phyloP scores from a whole-genome alignment of 1,140 invertebrate genomes.

The Drosophila elegans region DNA sequence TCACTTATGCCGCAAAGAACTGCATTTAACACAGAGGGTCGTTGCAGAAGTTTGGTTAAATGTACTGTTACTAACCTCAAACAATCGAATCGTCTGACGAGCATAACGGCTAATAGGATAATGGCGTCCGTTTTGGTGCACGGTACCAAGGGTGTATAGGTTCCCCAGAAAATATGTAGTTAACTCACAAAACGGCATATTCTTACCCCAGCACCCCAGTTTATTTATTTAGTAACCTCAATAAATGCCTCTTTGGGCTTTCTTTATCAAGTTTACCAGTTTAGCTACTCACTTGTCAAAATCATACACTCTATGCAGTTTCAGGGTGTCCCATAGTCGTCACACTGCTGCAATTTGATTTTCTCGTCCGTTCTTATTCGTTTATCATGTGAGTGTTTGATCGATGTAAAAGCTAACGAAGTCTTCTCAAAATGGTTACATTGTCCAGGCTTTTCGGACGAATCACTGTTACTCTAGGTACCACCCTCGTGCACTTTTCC shows the following conservation, averaged over 20 bases:
- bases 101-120: conserved; percentile 24
- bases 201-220: not conserved
- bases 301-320: conserved; percentile 8
- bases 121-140: conserved; percentile 27
- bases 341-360: conserved; percentile 14
- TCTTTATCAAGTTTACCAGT: not conserved
- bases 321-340: conserved; percentile 37
- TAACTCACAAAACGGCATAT: too few species aligned
- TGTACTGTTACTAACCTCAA: conserved; percentile 12
- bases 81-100: conserved; percentile 20
- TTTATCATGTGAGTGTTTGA: conserved; percentile 36
- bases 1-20: conserved; percentile 74
- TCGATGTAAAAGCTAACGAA: conserved; percentile 31
- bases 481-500: conserved; percentile 37
- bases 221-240: not conserved
- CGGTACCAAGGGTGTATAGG: conserved; percentile 13
- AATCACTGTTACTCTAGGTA: conserved; percentile 4
- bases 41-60: conserved; percentile 8
- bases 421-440: conserved; percentile 41
- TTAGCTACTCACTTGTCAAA: conserved; percentile 49
- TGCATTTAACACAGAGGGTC: conserved; percentile 42
- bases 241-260: too few species aligned
- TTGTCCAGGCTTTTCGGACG: conserved; percentile 21
- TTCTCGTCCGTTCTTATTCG: conserved; percentile 26
- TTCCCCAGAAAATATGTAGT: not conserved